Conservation (phyloP, 2,113 vertebrate species). For the Ursus arctos region DNA sequence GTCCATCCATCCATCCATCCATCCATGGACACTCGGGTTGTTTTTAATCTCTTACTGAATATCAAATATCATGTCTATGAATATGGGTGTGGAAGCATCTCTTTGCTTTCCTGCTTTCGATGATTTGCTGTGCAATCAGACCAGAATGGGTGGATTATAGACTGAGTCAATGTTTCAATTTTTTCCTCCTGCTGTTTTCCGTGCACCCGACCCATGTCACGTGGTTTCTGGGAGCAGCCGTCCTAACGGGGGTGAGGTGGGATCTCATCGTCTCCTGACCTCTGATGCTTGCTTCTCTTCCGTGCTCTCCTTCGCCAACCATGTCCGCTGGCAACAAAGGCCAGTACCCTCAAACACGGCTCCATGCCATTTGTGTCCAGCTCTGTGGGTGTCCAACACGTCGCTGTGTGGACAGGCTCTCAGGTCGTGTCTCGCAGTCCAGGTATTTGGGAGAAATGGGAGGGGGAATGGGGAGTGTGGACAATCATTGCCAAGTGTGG, state of each 20-base stretch:
- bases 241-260: neutral
- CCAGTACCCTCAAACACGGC: fast-evolving
- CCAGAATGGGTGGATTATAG: neutral
- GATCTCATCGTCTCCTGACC: neutral
- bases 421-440: neutral
- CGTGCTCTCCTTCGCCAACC: neutral
- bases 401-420: fast-evolving
- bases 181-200: neutral
- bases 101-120: neutral
- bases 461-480: neutral
- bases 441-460: neutral
- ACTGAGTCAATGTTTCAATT: neutral
- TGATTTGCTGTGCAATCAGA: neutral
- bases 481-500: too few species aligned
- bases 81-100: too few species aligned
- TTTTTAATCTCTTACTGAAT: neutral
- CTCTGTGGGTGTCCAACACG: too few species aligned
- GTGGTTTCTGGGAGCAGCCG: neutral
- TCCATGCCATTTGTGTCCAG: too few species aligned
- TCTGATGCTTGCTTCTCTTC: neutral
- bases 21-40: neutral
- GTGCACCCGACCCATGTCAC: fast-evolving
- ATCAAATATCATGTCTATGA: neutral
- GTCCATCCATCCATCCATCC: too few species aligned
- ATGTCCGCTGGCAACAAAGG: too few species aligned